Conservation (phyloP, 2,113 vertebrate genomes). For the Perognathus longimembris region DNA sequence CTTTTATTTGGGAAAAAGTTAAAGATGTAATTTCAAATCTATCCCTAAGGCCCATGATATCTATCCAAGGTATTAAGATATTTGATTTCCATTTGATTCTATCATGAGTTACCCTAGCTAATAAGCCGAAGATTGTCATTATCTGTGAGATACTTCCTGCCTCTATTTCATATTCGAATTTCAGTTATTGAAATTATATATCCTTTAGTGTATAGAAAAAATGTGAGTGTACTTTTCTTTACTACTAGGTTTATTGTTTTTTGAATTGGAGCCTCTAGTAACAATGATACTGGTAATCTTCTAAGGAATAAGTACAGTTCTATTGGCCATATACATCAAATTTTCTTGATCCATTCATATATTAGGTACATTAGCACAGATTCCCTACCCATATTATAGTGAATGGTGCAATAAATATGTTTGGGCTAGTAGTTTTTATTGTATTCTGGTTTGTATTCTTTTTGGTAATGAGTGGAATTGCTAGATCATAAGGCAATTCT, state of each 20-base stretch:
- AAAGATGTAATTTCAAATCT: neutral
- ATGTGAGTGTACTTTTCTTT: neutral
- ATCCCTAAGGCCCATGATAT: neutral
- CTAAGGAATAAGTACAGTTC: too few species aligned
- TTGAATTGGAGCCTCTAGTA: neutral
- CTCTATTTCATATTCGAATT: neutral
- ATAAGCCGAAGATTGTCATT: neutral
- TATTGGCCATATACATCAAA: too few species aligned
- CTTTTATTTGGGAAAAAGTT: neutral
- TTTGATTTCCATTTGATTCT: neutral
- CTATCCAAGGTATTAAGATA: neutral
- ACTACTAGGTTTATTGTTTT: neutral
- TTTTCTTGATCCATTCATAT: too few species aligned
- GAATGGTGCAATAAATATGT: too few species aligned
- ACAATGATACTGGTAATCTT: neutral
- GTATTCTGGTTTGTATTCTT: too few species aligned
- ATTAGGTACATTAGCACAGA: too few species aligned
- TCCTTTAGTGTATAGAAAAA: neutral
- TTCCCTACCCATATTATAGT: too few species aligned
- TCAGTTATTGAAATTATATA: neutral
- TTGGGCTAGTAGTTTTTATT: too few species aligned
- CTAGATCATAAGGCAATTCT: too few species aligned
- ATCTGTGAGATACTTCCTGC: neutral
- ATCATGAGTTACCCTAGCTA: neutral
- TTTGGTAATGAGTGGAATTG: too few species aligned